Evolutionary conservation across 2,113 vertebrate genomes (phyloP).

Genomic region (Dasyprocta punctata): DNA sequence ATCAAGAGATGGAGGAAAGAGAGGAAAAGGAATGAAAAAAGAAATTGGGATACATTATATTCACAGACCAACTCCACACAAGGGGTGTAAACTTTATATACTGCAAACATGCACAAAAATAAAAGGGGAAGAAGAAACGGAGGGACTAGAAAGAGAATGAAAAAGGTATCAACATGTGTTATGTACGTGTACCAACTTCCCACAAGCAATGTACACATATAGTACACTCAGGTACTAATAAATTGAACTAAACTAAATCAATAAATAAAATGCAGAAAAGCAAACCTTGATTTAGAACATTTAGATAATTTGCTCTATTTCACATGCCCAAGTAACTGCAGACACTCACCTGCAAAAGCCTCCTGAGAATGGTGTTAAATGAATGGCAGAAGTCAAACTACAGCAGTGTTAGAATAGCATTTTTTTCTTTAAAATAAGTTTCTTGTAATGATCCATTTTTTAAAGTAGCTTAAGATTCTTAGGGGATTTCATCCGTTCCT

Average conservation of each 20-base stretch:
- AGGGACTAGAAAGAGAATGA: background rate
- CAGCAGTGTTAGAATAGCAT: background rate
- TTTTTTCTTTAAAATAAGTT: background rate
- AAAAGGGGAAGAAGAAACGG: background rate
- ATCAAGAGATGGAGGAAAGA: background rate
- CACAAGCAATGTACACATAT: background rate
- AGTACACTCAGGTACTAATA: background rate
- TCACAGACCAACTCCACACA: background rate
- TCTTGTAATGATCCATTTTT: background rate
- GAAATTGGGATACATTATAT: no score
- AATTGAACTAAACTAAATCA: background rate
- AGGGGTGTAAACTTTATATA: background rate
- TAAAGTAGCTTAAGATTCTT: constrained; percentile 7
- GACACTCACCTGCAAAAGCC: background rate
- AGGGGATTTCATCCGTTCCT: background rate
- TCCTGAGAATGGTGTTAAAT: background rate
- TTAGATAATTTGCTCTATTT: background rate
- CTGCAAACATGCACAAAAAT: background rate
- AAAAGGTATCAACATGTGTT: background rate
- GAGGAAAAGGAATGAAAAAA: background rate
- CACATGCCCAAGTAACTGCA: background rate
- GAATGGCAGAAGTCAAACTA: background rate
- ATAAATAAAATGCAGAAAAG: background rate
- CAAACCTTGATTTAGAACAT: background rate
- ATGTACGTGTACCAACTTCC: background rate